A percentile compares a stretch with the other conserved stretches of the same genome.
Evolutionary conservation across 1,140 invertebrate species (phyloP).

Genomic region (Pseudomyrmex gracilis): DNA sequence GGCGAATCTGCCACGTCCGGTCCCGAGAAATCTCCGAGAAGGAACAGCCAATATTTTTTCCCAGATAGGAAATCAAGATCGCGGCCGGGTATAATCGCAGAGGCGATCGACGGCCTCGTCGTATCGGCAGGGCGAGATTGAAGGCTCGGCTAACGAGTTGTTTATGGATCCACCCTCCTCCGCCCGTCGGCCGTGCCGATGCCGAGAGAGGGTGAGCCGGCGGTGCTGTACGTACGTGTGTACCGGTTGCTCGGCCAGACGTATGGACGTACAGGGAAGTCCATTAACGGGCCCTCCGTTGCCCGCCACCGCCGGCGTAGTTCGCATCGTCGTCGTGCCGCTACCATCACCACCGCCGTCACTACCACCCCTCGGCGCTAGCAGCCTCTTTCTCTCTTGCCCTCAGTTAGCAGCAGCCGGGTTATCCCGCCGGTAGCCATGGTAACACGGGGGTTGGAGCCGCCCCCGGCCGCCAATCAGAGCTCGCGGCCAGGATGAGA

Average conservation of each 20-base stretch:
- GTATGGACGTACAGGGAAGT: conserved; percentile 73
- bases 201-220: conserved; percentile 29
- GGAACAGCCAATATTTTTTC: conserved; percentile 52
- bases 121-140: conserved; percentile 78
- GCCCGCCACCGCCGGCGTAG: conserved; percentile 72
- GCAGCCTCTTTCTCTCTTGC: conserved; percentile 37
- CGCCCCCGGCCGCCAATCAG: conserved; percentile 84
- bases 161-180: conserved; percentile 80
- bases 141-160: conserved; percentile 83
- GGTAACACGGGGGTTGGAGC: conserved; percentile 85
- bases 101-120: conserved; percentile 69
- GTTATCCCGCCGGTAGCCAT: conserved; percentile 85
- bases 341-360: conserved; percentile 1
- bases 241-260: conserved; percentile 61
- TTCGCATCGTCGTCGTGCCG: conserved; percentile 68
- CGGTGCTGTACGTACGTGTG: conserved; percentile 29
- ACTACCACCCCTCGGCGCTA: conserved; percentile 8
- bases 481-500: conserved; percentile 86
- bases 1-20: conserved; percentile 1
- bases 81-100: conserved; percentile 70
- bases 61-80: conserved; percentile 72
- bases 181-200: conserved; percentile 65
- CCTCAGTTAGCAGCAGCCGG: conserved; percentile 75
- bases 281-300: conserved; percentile 79
- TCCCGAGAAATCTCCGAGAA: conserved; percentile 35